phyloP scores from a whole-genome alignment of 2,113 vertebrate genomes.

The Percopsis transmontana region DNA sequence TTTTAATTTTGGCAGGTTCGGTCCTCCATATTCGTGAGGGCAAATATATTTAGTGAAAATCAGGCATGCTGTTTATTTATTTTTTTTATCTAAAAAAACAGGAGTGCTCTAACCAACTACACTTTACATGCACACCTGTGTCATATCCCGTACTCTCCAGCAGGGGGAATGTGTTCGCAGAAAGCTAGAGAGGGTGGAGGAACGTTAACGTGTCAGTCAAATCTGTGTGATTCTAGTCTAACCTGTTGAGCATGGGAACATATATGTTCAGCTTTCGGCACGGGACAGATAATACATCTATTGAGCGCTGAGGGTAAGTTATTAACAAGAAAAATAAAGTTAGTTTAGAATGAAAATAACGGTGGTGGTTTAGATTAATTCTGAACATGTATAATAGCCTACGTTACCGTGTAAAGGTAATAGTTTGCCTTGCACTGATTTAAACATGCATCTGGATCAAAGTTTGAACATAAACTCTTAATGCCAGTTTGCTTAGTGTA shows the following conservation, averaged over 20 bases:
- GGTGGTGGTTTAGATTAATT: background rate
- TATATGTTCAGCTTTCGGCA: background rate
- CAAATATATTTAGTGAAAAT: background rate
- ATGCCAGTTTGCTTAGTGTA: background rate
- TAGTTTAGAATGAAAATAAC: background rate
- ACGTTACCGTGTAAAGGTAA: background rate
- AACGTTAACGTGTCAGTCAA: background rate
- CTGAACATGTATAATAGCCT: background rate
- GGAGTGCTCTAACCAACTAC: background rate
- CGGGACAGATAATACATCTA: background rate
- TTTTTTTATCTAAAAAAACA: background rate
- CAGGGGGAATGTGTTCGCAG: conserved; percentile 39
- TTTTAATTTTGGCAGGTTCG: no score
- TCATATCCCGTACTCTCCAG: conserved; percentile 25
- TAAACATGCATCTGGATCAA: background rate
- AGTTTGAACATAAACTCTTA: background rate
- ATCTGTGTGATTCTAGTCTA: conserved; percentile 32
- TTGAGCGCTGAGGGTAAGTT: conserved; percentile 44
- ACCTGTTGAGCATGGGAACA: conserved; percentile 39
- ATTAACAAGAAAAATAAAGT: background rate
- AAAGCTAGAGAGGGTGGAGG: background rate
- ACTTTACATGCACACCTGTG: background rate
- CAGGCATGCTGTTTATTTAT: background rate
- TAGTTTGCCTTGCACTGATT: background rate
- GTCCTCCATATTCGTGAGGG: background rate